phyloP scores from a whole-genome alignment of 2,888 invertebrate species.

The Drosophila mulleri region DNA sequence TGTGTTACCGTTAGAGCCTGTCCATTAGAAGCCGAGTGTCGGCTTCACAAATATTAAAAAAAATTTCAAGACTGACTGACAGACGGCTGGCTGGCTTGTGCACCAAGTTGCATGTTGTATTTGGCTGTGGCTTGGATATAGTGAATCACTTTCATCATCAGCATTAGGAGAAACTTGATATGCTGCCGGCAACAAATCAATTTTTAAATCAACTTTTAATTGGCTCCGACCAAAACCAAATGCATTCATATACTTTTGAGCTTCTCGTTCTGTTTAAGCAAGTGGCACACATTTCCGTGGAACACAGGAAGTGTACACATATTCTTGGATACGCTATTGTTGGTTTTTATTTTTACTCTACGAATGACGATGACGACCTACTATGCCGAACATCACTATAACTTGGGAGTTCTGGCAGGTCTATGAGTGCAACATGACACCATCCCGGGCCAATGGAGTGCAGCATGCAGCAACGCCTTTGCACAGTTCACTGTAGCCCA shows the following conservation, averaged over 20 bases:
- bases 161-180: slow-evolving; percentile 47
- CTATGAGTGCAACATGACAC: slow-evolving; percentile 47
- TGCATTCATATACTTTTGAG: slow-evolving; percentile 15
- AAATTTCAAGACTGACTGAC: slow-evolving; percentile 22
- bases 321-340: slow-evolving; percentile 29
- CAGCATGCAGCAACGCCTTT: slow-evolving; percentile 36
- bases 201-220: slow-evolving; percentile 45
- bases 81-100: slow-evolving; percentile 11
- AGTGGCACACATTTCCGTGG: slow-evolving; percentile 69
- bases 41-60: slow-evolving; percentile 26
- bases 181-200: slow-evolving; percentile 37
- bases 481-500: slow-evolving; percentile 54
- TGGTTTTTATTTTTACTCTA: slow-evolving; percentile 45
- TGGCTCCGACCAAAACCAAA: slow-evolving; percentile 34
- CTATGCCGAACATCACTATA: slow-evolving; percentile 29
- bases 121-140: slow-evolving; percentile 49
- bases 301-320: slow-evolving; percentile 64
- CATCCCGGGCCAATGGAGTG: slow-evolving; percentile 20
- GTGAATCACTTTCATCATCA: slow-evolving; percentile 74
- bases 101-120: slow-evolving; percentile 48
- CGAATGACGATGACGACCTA: background rate
- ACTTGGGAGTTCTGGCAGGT: slow-evolving; percentile 14
- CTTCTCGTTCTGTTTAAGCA: slow-evolving; percentile 36
- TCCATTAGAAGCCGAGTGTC: slow-evolving; percentile 35
- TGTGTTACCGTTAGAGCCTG: slow-evolving; percentile 39